These are phyloP conservation scores for Zaprionus capensis DNA, from an alignment of 1,140 invertebrate genomes.

Conservation along the genomic window DNA sequence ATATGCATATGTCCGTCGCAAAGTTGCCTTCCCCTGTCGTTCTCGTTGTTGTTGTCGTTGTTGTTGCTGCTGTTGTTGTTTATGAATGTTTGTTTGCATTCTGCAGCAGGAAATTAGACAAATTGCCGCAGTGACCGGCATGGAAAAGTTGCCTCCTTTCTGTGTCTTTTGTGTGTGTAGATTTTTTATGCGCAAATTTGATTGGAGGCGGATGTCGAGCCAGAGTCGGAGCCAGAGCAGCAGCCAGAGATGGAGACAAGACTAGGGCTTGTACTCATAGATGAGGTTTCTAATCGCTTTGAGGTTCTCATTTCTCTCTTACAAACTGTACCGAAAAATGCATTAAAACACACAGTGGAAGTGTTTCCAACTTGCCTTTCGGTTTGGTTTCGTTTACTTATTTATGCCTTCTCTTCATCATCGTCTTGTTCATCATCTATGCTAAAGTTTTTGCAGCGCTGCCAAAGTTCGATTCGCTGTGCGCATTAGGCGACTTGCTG, in stretches of 20 bases:
- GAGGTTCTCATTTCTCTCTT: not conserved
- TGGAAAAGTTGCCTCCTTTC: conserved; percentile 26
- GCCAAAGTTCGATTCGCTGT: conserved; percentile 21
- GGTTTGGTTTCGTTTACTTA: not conserved
- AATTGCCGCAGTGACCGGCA: conserved; percentile 47
- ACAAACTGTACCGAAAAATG: not conserved
- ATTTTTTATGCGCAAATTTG: conserved; percentile 33
- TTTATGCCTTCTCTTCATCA: not conserved
- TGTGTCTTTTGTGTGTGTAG: conserved; percentile 5
- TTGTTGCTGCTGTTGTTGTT: conserved; percentile 28
- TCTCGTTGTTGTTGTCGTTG: conserved; percentile 24
- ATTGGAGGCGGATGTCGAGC: conserved; percentile 10
- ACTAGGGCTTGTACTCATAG: not conserved
- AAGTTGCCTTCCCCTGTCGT: conserved; percentile 23
- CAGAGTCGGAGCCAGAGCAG: too few relatives aligned
- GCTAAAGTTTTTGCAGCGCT: conserved; percentile 1
- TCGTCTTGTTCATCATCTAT: not conserved
- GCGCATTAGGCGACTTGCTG: conserved; percentile 19
- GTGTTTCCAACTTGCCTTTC: not conserved
- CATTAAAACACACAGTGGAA: not conserved
- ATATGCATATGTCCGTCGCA: conserved; percentile 55
- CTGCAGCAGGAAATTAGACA: conserved; percentile 58
- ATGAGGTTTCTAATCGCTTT: not conserved
- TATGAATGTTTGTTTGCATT: conserved; percentile 49
- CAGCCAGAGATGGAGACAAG: not conserved